Conservation (phyloP, 2,113 vertebrate genomes). For the Nothoprocta pentlandii region DNA sequence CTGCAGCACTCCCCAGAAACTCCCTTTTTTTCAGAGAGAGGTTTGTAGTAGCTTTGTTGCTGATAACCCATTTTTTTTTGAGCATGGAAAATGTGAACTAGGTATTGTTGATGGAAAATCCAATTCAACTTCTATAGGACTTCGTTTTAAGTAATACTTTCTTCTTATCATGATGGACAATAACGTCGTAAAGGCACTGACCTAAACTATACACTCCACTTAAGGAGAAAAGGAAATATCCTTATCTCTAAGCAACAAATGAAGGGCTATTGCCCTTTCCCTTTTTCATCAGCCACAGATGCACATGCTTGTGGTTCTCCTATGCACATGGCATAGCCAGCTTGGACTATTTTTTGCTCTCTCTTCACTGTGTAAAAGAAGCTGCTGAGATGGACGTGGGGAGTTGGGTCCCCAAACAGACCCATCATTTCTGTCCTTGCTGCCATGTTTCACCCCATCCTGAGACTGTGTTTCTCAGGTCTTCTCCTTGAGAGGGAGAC, state of each 20-base stretch:
- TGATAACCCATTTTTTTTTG: not conserved
- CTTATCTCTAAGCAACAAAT: not conserved
- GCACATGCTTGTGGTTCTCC: no score
- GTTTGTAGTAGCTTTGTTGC: not conserved
- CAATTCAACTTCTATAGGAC: not conserved
- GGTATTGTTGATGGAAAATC: not conserved
- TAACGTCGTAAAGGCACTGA: not conserved
- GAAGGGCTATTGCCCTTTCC: no score
- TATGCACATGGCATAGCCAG: not conserved
- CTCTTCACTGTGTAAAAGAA: not conserved
- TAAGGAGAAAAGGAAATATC: not conserved
- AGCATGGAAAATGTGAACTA: not conserved
- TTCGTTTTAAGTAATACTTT: not conserved
- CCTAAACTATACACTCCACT: not conserved
- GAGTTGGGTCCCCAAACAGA: not conserved
- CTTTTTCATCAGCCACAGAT: no score
- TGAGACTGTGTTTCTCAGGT: not conserved
- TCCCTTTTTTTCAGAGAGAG: not conserved
- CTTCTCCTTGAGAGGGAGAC: not conserved
- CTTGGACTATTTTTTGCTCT: fast-evolving
- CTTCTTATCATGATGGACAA: not conserved
- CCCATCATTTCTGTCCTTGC: not conserved
- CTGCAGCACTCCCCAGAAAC: not conserved
- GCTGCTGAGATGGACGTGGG: not conserved
- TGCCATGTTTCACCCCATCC: not conserved